These are phyloP conservation scores for Zaprionus davidi DNA, from an alignment of 1,140 invertebrate species.

Conservation along the genomic window DNA sequence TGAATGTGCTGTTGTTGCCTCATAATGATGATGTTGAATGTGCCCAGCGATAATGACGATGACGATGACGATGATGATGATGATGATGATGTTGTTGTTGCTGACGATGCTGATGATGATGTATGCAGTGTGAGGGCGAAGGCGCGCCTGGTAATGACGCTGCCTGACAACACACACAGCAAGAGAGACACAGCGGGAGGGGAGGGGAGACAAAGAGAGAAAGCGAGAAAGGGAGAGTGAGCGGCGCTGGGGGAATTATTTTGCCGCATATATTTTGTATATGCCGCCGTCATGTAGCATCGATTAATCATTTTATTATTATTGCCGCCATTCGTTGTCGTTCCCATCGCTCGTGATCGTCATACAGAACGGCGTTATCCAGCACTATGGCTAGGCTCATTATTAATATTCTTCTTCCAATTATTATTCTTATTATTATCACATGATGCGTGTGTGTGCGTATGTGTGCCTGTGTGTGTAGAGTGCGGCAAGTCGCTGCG, in stretches of 20 bases:
- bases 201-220: background rate
- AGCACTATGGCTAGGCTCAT: constrained; percentile 13
- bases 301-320: constrained; percentile 83
- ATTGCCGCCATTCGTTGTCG: constrained; percentile 68
- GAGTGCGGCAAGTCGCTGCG: background rate
- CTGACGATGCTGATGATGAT: constrained; percentile 42
- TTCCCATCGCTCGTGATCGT: constrained; percentile 77
- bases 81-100: constrained; percentile 40
- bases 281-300: constrained; percentile 82
- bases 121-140: constrained; percentile 5
- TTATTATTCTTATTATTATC: constrained; percentile 35
- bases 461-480: background rate
- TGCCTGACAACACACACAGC: constrained; percentile 37
- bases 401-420: constrained; percentile 13
- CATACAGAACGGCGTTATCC: constrained; percentile 54
- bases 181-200: background rate
- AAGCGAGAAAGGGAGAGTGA: constrained; percentile 24
- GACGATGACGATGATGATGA: constrained; percentile 38
- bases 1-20: constrained; percentile 51
- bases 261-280: constrained; percentile 60
- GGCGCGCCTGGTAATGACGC: constrained; percentile 60
- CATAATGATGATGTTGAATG: constrained; percentile 57
- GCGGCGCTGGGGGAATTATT: constrained; percentile 74
- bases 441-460: constrained; percentile 13
- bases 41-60: constrained; percentile 19